phyloP scores from a whole-genome alignment of 2,888 invertebrate genomes.

The Pyrrhosoma nymphula region DNA sequence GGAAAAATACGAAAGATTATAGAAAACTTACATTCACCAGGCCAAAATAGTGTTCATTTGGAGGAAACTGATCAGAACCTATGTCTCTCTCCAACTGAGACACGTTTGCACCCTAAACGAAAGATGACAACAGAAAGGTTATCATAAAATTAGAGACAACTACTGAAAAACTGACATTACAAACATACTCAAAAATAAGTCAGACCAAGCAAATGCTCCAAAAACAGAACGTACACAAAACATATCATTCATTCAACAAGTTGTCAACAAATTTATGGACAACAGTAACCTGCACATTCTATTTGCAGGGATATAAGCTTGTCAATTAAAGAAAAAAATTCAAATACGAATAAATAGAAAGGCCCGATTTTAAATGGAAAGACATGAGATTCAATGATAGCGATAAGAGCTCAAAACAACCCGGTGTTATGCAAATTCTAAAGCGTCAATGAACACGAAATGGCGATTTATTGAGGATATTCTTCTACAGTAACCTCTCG shows the following conservation, averaged over 20 bases:
- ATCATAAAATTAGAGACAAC: not conserved
- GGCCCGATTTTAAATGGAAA: not conserved
- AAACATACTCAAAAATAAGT: not conserved
- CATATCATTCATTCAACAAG: not conserved
- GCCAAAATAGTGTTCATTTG: slow-evolving; percentile 99
- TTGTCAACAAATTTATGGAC: not conserved
- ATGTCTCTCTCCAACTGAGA: slow-evolving; percentile 99
- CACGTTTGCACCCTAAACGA: slow-evolving; percentile 96
- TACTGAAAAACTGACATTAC: not conserved
- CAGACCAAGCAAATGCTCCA: not conserved
- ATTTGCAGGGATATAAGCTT: not conserved
- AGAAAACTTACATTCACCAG: slow-evolving; percentile 94
- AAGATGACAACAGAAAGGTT: not conserved
- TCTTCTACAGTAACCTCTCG: not conserved
- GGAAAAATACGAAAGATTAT: not conserved
- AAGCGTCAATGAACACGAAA: not conserved
- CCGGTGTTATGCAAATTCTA: slow-evolving; percentile 59
- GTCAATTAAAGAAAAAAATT: not conserved
- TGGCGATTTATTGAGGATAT: not conserved
- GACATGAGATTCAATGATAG: slow-evolving; percentile 48
- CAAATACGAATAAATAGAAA: not conserved
- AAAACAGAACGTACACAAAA: not conserved
- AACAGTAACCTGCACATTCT: not conserved
- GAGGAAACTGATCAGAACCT: slow-evolving; percentile 98
- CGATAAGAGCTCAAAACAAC: slow-evolving; percentile 17